A percentile compares a stretch with the other conserved stretches of the same genome.
Evolutionary conservation across 2,888 invertebrate species (phyloP).

Genomic region (Spilarctia lutea): DNA sequence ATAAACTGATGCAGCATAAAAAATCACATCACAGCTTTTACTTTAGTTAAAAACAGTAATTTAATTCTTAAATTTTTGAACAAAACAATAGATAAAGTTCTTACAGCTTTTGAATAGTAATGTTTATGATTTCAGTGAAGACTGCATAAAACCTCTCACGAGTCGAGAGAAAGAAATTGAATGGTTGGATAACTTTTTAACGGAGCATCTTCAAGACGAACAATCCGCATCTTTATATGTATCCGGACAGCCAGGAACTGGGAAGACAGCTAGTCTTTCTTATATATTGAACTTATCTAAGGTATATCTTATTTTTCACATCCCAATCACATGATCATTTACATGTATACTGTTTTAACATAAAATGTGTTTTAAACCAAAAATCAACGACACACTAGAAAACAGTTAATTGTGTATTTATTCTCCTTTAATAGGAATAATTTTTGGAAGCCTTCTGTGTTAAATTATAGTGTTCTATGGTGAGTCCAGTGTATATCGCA

Average conservation of each 20-base stretch:
- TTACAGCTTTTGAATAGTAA: not conserved
- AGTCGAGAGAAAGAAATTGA: conserved; percentile 93
- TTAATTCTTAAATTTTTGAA: not conserved
- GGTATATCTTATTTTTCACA: conserved; percentile 69
- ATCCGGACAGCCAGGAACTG: conserved; percentile 99
- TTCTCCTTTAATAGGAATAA: not conserved
- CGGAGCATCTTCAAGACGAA: conserved; percentile 87
- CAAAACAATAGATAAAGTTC: not conserved
- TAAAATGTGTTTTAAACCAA: no score
- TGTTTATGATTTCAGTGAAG: conserved; percentile 38
- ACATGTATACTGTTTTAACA: not conserved
- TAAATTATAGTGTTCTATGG: not conserved
- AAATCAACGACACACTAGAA: not conserved
- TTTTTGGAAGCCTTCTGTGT: not conserved
- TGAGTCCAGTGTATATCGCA: not conserved
- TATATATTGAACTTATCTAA: conserved; percentile 89
- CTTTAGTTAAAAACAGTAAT: no score
- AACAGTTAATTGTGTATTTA: not conserved
- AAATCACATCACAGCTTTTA: no score
- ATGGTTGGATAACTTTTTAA: conserved; percentile 90
- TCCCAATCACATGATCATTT: not conserved
- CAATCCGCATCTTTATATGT: conserved; percentile 95
- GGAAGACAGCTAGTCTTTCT: conserved; percentile 96
- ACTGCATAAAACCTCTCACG: conserved; percentile 77
- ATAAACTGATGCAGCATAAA: no score